Base-by-base conservation (phyloP, 2,797 vertebrate species). In the Gymnoscopelus microlampas region DNA sequence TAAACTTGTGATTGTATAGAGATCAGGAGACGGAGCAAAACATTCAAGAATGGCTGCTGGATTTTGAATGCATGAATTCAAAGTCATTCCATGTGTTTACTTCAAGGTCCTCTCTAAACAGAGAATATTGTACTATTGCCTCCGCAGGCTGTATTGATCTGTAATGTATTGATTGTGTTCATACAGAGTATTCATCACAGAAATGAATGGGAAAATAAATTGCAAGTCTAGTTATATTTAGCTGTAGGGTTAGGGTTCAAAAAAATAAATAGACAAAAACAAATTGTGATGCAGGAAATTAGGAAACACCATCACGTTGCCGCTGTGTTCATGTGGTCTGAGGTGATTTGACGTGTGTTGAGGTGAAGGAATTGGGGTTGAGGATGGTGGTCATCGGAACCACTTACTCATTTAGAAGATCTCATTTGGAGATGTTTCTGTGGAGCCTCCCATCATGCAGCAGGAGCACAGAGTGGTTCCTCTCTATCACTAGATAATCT, bases 401-500 rank as follows among this genome's bases (percentile, higher is more conserved):
- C 76, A 66, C 64, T 74, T 72, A 74, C 63, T 85, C 71, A 71
- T 83, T 86, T 76, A 83, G 63, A 54, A 83, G 84, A 89, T 89
- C 86, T 82, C 64, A 85, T 86, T 87, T 80, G 32, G 82, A 85
- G 80, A 87, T 86, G 71, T 80, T 68, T 72, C 77, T 67, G 63
- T 48, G 23, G 11, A 70, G 66, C 51, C 73, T 32, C 39, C 72
- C 71, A 53, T 73, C 73, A 49, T 71, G 80, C 78, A 64, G 65
- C 39, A 44, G 39, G 39, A 9, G 70, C 78, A 77, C 74, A 66
- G 66, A 82, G 76, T 63, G 67, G 80, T 54, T 69, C 62, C 57
- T 81, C 78, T 81, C 69, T 87, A 87, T 90, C 85, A 70, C 63
- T 1, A 80, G 81, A 91, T 87, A 82, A 90, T 90, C 86, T 88